These are phyloP conservation scores for Parasteatoda tepidariorum DNA, from an alignment of 1,140 invertebrate genomes.

Conservation along the genomic window DNA sequence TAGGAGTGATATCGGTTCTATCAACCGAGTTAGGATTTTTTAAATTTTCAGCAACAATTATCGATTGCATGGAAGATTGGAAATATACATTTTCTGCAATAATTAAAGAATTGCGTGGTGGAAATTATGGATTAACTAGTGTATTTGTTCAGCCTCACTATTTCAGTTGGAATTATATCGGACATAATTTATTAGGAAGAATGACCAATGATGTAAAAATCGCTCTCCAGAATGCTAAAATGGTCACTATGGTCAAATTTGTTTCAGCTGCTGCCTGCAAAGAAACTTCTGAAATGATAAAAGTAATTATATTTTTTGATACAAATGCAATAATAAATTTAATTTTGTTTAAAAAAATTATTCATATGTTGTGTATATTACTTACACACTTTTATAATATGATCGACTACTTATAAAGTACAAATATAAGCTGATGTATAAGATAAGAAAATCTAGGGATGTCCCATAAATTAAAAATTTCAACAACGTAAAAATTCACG, in stretches of 20 bases:
- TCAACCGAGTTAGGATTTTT: neutral
- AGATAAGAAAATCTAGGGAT: no score
- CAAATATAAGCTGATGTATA: no score
- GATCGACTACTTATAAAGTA: no score
- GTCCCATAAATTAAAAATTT: no score
- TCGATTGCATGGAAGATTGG: neutral
- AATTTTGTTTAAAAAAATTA: no score
- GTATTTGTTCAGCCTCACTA: neutral
- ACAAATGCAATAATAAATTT: no score
- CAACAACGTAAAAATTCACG: no score
- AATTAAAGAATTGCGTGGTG: neutral
- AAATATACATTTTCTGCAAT: neutral
- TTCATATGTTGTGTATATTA: no score
- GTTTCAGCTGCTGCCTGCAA: neutral
- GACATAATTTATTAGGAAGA: neutral
- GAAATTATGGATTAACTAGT: neutral
- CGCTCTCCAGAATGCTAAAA: neutral
- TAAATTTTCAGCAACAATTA: neutral
- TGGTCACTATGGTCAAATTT: slow-evolving; percentile 1
- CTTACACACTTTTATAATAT: no score
- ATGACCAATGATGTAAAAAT: neutral
- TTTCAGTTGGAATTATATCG: neutral
- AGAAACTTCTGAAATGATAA: neutral
- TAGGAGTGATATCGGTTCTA: neutral
- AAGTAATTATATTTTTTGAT: slow-evolving; percentile 1